Evolutionary conservation across 2,113 vertebrate genomes (phyloP).

Genomic region (Microtus richardsoni): DNA sequence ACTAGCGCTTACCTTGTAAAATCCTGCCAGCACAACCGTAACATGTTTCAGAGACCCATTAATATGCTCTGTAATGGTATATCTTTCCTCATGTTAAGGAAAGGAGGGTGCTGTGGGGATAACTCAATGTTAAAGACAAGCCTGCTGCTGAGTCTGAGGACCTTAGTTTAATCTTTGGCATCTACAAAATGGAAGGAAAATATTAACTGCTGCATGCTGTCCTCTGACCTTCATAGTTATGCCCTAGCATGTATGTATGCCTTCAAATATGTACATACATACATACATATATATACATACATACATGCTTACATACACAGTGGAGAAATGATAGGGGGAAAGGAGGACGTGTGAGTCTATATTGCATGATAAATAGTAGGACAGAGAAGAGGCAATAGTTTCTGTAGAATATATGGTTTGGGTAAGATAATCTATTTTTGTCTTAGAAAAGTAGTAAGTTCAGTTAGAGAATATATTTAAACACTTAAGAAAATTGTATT

Average conservation of each 20-base stretch:
- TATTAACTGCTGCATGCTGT: not conserved
- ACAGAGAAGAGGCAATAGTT: slow-evolving; percentile 9
- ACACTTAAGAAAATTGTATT: not conserved
- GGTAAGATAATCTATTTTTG: not conserved
- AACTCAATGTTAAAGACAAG: not conserved
- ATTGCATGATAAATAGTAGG: not conserved
- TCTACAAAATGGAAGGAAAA: not conserved
- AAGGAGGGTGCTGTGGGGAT: not conserved
- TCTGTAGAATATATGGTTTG: not conserved
- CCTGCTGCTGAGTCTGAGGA: not conserved
- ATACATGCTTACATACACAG: not conserved
- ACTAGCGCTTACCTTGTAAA: not conserved
- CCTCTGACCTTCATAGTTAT: not conserved
- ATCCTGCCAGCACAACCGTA: not conserved
- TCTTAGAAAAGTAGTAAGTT: slow-evolving; percentile 14
- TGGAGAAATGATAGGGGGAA: no score
- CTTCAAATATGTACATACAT: not conserved
- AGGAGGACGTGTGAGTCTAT: not conserved
- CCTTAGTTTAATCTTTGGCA: not conserved
- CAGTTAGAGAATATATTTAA: not conserved
- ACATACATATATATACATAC: not conserved
- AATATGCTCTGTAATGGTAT: not conserved
- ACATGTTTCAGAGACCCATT: not conserved
- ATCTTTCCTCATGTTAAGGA: not conserved
- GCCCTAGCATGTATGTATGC: not conserved